Evolutionary conservation across 2,797 vertebrate species (phyloP).

Genomic region (Liasis olivaceus): DNA sequence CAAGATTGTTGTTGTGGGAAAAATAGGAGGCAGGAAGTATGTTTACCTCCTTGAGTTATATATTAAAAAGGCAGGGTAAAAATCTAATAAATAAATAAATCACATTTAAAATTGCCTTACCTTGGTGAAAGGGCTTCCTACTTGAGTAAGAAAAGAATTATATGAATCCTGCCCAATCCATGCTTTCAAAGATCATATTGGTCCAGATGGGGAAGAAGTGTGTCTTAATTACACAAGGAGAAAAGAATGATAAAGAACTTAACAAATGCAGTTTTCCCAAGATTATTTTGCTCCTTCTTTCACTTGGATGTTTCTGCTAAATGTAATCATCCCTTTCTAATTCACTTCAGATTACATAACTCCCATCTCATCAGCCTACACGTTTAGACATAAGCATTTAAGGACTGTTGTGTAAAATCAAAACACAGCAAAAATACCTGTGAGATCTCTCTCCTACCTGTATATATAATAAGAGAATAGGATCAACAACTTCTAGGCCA

Average conservation of each 20-base stretch:
- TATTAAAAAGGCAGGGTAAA: no score
- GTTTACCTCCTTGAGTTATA: no score
- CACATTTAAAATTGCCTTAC: no score
- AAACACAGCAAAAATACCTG: neutral
- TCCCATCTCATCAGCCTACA: neutral
- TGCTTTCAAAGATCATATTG: neutral
- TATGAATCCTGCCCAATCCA: neutral
- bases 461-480: neutral
- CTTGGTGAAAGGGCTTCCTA: neutral
- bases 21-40: no score
- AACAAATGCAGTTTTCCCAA: neutral
- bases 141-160: neutral
- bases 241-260: neutral
- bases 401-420: neutral
- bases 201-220: neutral
- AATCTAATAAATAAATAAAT: no score
- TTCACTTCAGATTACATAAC: neutral
- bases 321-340: neutral
- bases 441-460: neutral
- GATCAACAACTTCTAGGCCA: neutral
- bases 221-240: neutral
- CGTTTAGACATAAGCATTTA: neutral
- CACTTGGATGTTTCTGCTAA: neutral
- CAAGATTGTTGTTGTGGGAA: no score
- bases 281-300: neutral